phyloP scores from a whole-genome alignment of 2,113 vertebrate genomes.

The Melospiza georgiana region DNA sequence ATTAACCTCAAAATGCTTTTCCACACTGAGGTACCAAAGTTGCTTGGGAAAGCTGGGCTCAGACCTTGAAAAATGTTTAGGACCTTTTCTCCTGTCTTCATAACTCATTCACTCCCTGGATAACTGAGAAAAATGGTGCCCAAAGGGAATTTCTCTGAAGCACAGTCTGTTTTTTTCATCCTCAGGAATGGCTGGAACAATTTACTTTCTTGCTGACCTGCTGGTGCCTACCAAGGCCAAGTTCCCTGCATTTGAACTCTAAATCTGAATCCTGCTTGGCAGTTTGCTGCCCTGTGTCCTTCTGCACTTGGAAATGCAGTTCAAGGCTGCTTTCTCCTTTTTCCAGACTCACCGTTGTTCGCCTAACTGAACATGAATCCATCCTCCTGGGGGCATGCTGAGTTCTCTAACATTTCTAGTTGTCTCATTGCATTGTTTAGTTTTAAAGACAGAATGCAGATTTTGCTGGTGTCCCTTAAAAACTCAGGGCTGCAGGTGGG shows the following conservation, averaged over 20 bases:
- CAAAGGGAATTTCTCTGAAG: background rate
- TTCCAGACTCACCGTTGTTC: background rate
- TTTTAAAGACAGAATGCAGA: background rate
- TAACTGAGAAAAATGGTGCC: background rate
- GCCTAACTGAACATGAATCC: background rate
- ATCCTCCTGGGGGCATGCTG: background rate
- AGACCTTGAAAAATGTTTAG: background rate
- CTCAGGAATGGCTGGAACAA: slow-evolving; percentile 95
- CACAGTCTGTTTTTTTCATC: background rate
- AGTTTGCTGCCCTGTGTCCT: slow-evolving; percentile 10
- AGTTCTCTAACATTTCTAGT: background rate
- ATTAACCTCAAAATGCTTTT: background rate
- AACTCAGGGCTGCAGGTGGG: background rate
- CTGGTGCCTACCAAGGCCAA: slow-evolving; percentile 86
- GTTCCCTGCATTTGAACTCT: slow-evolving; percentile 94
- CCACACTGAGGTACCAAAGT: background rate
- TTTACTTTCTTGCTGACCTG: slow-evolving; percentile 94
- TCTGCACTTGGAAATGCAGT: background rate
- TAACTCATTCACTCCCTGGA: background rate
- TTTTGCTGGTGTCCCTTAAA: slow-evolving; percentile 13
- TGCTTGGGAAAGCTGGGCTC: background rate
- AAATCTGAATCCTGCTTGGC: slow-evolving; percentile 12
- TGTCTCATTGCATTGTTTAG: background rate
- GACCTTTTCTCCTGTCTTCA: background rate
- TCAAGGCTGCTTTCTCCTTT: background rate